phyloP scores from a whole-genome alignment of 2,113 vertebrate species.

The Melanotaenia duboulayi region DNA sequence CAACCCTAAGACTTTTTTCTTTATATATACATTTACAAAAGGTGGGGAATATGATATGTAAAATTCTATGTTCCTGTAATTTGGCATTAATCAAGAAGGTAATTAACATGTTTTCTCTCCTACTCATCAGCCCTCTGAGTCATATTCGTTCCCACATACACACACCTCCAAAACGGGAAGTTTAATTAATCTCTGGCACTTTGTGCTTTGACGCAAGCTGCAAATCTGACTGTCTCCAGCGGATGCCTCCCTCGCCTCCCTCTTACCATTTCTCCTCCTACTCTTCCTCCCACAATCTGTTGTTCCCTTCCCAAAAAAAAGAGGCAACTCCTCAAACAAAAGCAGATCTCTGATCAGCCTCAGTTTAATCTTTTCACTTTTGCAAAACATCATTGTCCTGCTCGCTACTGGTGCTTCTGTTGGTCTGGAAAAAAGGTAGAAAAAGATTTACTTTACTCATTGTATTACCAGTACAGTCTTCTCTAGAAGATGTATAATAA shows the following conservation, averaged over 20 bases:
- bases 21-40: slow-evolving; percentile 27
- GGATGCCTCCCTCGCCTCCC: slow-evolving; percentile 58
- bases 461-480: slow-evolving; percentile 10
- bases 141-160: slow-evolving; percentile 53
- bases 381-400: slow-evolving; percentile 20
- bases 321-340: slow-evolving; percentile 45
- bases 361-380: slow-evolving; percentile 24
- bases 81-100: slow-evolving; percentile 55
- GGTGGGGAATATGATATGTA: slow-evolving; percentile 38
- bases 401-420: slow-evolving; percentile 17
- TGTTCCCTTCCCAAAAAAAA: slow-evolving; percentile 43
- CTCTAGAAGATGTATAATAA: slow-evolving; percentile 32
- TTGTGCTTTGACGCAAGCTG: slow-evolving; percentile 56
- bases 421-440: slow-evolving; percentile 15
- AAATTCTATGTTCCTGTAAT: slow-evolving; percentile 50
- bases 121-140: slow-evolving; percentile 60
- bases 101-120: slow-evolving; percentile 71
- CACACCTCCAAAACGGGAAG: slow-evolving; percentile 57
- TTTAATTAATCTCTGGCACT: slow-evolving; percentile 78
- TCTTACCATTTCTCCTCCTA: slow-evolving; percentile 47
- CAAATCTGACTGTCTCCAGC: slow-evolving; percentile 58
- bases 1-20: slow-evolving; percentile 7
- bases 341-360: slow-evolving; percentile 11
- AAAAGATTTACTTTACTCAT: neutral
- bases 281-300: slow-evolving; percentile 45